Percentiles rank a stretch among this genome's conserved stretches.
Evolutionary conservation across 2,113 vertebrate genomes (phyloP).

Genomic region (Neolamprologus tretocephalus): DNA sequence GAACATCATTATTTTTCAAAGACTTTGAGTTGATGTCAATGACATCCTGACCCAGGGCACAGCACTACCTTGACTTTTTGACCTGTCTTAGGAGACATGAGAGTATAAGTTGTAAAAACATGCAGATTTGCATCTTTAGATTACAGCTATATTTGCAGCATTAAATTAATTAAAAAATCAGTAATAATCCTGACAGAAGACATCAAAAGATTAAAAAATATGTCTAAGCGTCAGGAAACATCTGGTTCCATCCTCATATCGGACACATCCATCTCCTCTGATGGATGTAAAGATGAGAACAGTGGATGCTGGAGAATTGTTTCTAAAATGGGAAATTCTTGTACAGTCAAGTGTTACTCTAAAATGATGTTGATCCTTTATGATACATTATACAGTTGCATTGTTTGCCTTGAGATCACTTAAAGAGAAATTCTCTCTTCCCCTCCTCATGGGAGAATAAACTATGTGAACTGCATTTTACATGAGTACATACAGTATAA

Average conservation of each 20-base stretch:
- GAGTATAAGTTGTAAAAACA: neutral
- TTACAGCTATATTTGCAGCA: neutral
- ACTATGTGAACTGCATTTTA: neutral
- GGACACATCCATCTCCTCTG: neutral
- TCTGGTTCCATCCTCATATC: neutral
- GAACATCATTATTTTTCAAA: neutral
- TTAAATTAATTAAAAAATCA: neutral
- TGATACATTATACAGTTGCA: neutral
- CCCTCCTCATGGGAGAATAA: neutral
- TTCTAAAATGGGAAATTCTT: neutral
- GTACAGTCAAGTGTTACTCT: neutral
- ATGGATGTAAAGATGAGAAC: neutral
- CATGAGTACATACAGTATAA: neutral
- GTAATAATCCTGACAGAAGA: slow-evolving; percentile 18
- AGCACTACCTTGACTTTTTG: neutral
- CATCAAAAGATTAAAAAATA: neutral
- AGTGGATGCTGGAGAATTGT: neutral
- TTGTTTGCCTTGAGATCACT: neutral
- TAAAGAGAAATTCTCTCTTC: neutral
- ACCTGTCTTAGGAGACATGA: neutral
- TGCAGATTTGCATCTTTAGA: neutral
- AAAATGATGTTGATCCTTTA: neutral
- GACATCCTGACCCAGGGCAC: neutral
- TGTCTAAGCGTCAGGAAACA: neutral
- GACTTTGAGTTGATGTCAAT: neutral